These are phyloP conservation scores for Brenthis hecate DNA, from an alignment of 2,888 invertebrate species.

Conservation along the genomic window DNA sequence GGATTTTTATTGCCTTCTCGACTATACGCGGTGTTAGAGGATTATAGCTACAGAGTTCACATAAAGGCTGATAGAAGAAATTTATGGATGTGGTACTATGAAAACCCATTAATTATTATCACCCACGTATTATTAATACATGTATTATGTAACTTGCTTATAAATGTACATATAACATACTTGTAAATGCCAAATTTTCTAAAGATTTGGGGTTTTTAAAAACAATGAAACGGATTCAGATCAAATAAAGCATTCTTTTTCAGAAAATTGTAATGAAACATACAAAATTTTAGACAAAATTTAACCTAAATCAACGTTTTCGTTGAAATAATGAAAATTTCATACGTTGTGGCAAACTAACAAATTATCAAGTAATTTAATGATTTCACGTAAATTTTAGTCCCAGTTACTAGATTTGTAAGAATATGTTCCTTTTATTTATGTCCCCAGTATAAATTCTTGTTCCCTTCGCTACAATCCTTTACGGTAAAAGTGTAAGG, in stretches of 20 bases:
- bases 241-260: too few relatives aligned
- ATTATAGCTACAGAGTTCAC: slow-evolving; percentile 33
- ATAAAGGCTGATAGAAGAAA: neutral
- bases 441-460: slow-evolving; percentile 12
- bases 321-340: too few relatives aligned
- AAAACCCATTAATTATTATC: neutral
- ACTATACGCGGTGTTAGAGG: slow-evolving; percentile 40
- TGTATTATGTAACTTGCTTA: too few relatives aligned
- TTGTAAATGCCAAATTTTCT: too few relatives aligned
- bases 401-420: neutral
- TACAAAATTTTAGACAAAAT: too few relatives aligned
- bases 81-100: slow-evolving; percentile 12
- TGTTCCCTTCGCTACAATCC: slow-evolving; percentile 5
- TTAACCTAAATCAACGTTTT: too few relatives aligned
- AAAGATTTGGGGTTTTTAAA: too few relatives aligned
- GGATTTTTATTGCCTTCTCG: slow-evolving; percentile 54
- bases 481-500: neutral
- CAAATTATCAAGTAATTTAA: neutral
- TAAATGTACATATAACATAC: too few relatives aligned
- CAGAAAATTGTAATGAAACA: too few relatives aligned
- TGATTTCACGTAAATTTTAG: neutral
- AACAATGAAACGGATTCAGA: too few relatives aligned
- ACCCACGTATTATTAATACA: too few relatives aligned
- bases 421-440: neutral
- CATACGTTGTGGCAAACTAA: too few relatives aligned